Percentiles rank a stretch among this genome's conserved stretches.
phyloP scores from a whole-genome alignment of 1,140 invertebrate genomes.

The Zaprionus kolodkinae region DNA sequence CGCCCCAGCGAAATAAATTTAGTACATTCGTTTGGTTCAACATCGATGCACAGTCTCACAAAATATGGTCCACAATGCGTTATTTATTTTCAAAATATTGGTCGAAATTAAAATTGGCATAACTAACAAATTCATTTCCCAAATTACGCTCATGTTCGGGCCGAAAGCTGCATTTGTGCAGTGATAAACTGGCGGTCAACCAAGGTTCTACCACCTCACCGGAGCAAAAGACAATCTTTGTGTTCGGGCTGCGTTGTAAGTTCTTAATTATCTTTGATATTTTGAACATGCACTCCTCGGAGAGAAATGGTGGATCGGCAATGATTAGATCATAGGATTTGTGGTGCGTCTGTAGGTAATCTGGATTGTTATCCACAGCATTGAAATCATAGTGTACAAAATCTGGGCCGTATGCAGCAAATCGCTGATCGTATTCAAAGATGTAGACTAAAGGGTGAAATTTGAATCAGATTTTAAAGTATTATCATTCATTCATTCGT shows the following conservation, averaged over 20 bases:
- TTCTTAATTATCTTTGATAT: slow-evolving; percentile 91
- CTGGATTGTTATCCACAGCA: slow-evolving; percentile 86
- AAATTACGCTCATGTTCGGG: slow-evolving; percentile 95
- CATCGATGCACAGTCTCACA: slow-evolving; percentile 14
- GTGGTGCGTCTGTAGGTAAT: slow-evolving; percentile 87
- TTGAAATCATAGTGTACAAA: slow-evolving; percentile 97
- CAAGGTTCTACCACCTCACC: slow-evolving; percentile 92
- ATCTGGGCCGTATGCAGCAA: slow-evolving; percentile 91
- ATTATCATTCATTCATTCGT: background rate
- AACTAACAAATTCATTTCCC: slow-evolving; percentile 96
- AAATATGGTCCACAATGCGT: slow-evolving; percentile 26
- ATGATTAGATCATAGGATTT: slow-evolving; percentile 93
- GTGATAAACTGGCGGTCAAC: slow-evolving; percentile 87
- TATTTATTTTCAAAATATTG: slow-evolving; percentile 79
- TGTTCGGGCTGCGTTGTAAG: slow-evolving; percentile 86
- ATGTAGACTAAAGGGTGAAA: slow-evolving; percentile 88
- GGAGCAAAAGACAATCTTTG: slow-evolving; percentile 95
- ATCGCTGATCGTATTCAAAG: slow-evolving; percentile 93
- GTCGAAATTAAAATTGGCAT: slow-evolving; percentile 92
- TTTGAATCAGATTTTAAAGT: background rate
- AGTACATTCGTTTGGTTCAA: slow-evolving; percentile 4
- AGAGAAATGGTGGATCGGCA: slow-evolving; percentile 97
- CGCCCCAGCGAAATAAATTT: slow-evolving; percentile 51
- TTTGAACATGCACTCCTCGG: slow-evolving; percentile 96
- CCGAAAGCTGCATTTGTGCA: slow-evolving; percentile 89